Conservation (phyloP, 2,113 vertebrate genomes). For the Agelaius phoeniceus region DNA sequence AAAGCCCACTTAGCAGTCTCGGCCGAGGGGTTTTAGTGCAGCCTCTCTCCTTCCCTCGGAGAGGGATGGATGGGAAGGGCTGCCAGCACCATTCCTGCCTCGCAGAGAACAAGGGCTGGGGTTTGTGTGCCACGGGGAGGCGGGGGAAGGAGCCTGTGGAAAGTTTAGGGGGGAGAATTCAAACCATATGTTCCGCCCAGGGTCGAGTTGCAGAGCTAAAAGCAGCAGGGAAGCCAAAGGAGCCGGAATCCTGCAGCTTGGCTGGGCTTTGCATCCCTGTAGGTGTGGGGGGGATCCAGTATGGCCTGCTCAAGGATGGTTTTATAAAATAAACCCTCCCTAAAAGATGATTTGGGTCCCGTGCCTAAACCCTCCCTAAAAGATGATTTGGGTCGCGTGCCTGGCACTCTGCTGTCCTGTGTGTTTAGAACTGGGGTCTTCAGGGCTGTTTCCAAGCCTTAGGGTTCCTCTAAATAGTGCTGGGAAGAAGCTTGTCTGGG, state of each 20-base stretch:
- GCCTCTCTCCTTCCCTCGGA: neutral
- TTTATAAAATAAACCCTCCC: neutral
- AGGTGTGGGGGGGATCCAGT: neutral
- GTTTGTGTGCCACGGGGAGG: neutral
- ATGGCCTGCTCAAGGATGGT: neutral
- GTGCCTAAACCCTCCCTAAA: neutral
- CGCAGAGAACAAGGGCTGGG: neutral
- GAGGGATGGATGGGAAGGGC: neutral
- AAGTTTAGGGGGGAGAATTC: neutral
- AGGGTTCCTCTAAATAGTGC: neutral
- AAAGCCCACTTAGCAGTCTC: neutral
- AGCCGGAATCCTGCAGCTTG: neutral
- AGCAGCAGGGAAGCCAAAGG: neutral
- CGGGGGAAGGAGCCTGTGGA: neutral
- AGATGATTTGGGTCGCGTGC: neutral
- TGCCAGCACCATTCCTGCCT: neutral
- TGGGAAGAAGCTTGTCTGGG: neutral
- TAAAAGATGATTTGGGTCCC: neutral
- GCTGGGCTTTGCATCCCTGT: neutral
- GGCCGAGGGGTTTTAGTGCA: constrained; percentile 27
- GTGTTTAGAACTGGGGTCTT: neutral
- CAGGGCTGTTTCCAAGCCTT: neutral
- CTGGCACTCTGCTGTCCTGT: neutral
- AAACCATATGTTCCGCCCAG: constrained; percentile 11
- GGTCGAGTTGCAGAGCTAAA: constrained; percentile 33